These are phyloP conservation scores for Ichneumoninae sp. DNA, from an alignment of 2,888 invertebrate genomes.

Conservation along the genomic window DNA sequence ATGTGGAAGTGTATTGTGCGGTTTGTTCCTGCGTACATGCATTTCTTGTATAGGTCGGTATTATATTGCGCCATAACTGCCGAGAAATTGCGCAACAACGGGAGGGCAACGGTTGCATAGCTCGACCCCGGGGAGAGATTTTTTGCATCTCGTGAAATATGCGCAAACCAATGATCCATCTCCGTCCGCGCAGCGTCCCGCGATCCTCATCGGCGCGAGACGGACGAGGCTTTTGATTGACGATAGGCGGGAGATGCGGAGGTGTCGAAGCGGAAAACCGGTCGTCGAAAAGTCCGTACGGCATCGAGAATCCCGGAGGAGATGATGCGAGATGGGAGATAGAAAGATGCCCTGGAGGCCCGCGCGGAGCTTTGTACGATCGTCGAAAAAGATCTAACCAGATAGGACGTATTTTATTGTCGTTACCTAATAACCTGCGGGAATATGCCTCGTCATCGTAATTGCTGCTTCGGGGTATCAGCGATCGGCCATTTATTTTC, in stretches of 20 bases:
- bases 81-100: conserved; percentile 34
- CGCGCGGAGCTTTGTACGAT: neutral
- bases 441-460: conserved; percentile 21
- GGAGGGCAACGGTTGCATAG: neutral
- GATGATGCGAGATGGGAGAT: conserved; percentile 1
- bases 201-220: conserved; percentile 1
- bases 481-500: conserved; percentile 23
- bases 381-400: conserved; percentile 3
- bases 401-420: conserved; percentile 38
- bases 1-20: neutral
- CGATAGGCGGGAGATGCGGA: conserved; percentile 32
- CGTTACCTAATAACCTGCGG: conserved; percentile 3
- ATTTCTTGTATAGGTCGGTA: neutral
- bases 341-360: conserved; percentile 22
- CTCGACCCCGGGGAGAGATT: conserved; percentile 2
- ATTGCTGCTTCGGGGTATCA: neutral
- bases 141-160: conserved; percentile 17
- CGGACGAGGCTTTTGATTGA: conserved; percentile 27
- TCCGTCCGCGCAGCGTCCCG: conserved; percentile 6
- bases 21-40: neutral
- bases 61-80: neutral
- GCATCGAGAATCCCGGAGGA: neutral
- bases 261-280: conserved; percentile 51
- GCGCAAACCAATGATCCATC: conserved; percentile 53
- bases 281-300: conserved; percentile 17